These are phyloP conservation scores for Pachycephala philippinensis DNA, from an alignment of 2,113 vertebrate species.

Conservation along the genomic window DNA sequence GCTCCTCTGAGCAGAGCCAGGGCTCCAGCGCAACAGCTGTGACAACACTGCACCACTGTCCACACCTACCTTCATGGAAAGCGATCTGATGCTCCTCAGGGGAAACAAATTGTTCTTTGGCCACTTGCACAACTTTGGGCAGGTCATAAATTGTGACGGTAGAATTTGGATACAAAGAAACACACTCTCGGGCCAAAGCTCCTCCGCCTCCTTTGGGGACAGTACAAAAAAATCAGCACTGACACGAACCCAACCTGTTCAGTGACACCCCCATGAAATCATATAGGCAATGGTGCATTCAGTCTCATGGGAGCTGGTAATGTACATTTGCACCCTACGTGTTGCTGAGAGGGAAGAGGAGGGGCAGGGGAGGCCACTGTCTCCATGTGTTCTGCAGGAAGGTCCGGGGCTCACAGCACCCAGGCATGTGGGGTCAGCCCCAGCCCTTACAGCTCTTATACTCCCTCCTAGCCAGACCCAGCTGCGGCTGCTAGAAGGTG, in stretches of 20 bases:
- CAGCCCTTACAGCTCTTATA: background rate
- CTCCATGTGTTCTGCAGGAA: background rate
- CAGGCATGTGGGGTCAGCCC: background rate
- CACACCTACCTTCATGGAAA: conserved; percentile 76
- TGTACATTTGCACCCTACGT: accelerated
- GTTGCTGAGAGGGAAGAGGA: background rate
- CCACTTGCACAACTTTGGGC: conserved; percentile 74
- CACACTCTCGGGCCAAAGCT: conserved; percentile 79
- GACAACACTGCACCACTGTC: accelerated
- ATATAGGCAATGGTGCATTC: background rate
- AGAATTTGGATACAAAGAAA: conserved; percentile 78
- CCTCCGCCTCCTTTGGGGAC: conserved; percentile 81
- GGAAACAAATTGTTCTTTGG: conserved; percentile 71
- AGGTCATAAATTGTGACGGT: conserved; percentile 83
- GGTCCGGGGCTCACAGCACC: accelerated
- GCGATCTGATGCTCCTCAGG: conserved; percentile 56
- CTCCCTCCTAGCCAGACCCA: background rate
- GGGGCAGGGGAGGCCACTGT: background rate
- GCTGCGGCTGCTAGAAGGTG: background rate
- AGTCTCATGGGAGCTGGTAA: background rate
- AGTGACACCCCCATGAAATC: accelerated
- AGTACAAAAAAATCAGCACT: background rate
- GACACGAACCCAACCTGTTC: background rate
- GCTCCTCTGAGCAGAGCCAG: background rate
- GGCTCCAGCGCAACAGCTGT: background rate